Percentiles rank a stretch among this genome's conserved stretches.
Conservation (phyloP, 2,797 vertebrate genomes). For the Sebastolobus altivelis region DNA sequence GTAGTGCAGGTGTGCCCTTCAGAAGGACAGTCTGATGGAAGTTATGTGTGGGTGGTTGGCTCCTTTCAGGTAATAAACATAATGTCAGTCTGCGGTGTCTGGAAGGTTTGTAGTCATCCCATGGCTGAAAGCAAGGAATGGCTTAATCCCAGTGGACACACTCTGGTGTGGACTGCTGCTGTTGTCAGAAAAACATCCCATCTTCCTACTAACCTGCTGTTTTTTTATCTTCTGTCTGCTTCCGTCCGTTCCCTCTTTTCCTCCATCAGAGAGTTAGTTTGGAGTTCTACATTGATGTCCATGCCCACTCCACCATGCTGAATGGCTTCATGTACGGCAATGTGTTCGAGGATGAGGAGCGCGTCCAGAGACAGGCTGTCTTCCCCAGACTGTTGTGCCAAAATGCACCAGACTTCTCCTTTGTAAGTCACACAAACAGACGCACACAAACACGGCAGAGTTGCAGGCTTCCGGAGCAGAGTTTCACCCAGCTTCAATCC, state of each 20-base stretch:
- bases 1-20: conserved; percentile 53
- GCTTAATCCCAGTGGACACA: conserved; percentile 41
- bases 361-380: conserved; percentile 94
- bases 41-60: conserved; percentile 59
- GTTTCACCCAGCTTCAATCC: conserved; percentile 26
- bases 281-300: conserved; percentile 99
- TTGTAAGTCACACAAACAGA: conserved; percentile 86
- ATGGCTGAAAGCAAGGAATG: conserved; percentile 45
- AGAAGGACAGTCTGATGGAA: conserved; percentile 67
- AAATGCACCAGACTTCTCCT: conserved; percentile 97
- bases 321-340: conserved; percentile 99
- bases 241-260: conserved; percentile 32
- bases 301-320: conserved; percentile 99
- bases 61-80: conserved; percentile 55
- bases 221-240: conserved; percentile 40
- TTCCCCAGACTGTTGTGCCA: conserved; percentile 96
- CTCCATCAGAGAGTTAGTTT: conserved; percentile 91
- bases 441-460: conserved; percentile 29
- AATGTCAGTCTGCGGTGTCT: conserved; percentile 40
- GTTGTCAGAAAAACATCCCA: conserved; percentile 43
- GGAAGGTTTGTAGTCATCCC: conserved; percentile 44
- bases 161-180: conserved; percentile 48
- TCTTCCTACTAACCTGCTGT: conserved; percentile 41
- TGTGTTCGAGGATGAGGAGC: conserved; percentile 96
- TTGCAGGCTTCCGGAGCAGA: conserved; percentile 13